These are phyloP conservation scores for Actenoides lindsayi DNA, from an alignment of 2,113 vertebrate genomes.

Conservation along the genomic window DNA sequence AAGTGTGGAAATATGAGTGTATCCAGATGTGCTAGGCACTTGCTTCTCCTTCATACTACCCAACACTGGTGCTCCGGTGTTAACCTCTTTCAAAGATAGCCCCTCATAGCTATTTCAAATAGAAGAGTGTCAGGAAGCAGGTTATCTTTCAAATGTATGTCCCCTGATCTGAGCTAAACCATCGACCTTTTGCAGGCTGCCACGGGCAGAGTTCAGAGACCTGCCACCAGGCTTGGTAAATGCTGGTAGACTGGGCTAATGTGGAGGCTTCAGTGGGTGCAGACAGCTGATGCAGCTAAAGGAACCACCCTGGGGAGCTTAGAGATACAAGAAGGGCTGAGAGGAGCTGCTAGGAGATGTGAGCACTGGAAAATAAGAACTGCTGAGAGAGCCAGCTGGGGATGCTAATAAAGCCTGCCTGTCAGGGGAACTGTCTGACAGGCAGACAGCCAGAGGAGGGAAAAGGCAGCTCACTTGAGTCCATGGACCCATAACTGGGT, in stretches of 20 bases:
- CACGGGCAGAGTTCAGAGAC: background rate
- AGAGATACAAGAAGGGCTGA: constrained; percentile 6
- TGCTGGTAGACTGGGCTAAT: background rate
- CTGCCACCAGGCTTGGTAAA: background rate
- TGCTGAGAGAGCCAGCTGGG: constrained; percentile 31
- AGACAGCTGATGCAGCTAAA: background rate
- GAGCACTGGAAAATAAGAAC: constrained; percentile 42
- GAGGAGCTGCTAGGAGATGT: background rate
- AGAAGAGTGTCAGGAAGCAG: background rate
- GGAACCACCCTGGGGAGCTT: background rate
- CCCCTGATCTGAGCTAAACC: background rate
- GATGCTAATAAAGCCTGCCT: constrained; percentile 60
- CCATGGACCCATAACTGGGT: constrained; percentile 51
- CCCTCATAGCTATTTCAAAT: background rate
- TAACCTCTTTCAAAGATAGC: background rate
- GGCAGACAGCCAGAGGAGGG: constrained; percentile 59
- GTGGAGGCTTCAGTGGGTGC: background rate
- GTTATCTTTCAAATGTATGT: background rate
- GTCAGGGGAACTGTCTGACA: constrained; percentile 61
- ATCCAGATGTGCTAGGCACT: background rate
- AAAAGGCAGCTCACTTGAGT: constrained; percentile 48
- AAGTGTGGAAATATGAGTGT: background rate
- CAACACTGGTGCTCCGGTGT: background rate
- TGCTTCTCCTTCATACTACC: background rate
- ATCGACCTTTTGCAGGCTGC: background rate